A percentile compares a stretch with the other conserved stretches of the same genome.
phyloP scores from a whole-genome alignment of 2,113 vertebrate species.

The Thymallus thymallus region DNA sequence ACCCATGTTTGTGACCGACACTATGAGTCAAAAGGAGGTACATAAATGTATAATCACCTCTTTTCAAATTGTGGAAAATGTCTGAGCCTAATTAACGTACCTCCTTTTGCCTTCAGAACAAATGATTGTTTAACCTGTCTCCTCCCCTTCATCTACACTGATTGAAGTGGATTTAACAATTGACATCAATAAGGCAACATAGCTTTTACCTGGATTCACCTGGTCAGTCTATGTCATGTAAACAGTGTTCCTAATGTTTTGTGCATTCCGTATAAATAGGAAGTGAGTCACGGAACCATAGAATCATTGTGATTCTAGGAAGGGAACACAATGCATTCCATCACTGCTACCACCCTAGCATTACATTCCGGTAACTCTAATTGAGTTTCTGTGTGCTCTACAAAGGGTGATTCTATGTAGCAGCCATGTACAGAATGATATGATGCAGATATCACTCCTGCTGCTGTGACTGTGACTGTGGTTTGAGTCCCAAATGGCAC shows the following conservation, averaged over 20 bases:
- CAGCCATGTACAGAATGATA: not conserved
- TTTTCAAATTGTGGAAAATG: no score
- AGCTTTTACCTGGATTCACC: no score
- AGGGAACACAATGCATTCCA: not conserved
- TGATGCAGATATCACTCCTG: no score
- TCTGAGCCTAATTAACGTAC: conserved; percentile 18
- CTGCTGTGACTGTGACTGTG: not conserved
- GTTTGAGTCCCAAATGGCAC: not conserved
- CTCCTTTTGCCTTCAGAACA: not conserved
- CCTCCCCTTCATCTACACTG: no score
- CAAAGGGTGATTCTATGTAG: not conserved
- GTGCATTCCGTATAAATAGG: not conserved
- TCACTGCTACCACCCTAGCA: not conserved
- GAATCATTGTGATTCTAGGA: no score
- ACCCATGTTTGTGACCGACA: no score
- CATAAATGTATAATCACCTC: not conserved
- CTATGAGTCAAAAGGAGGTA: conserved; percentile 10
- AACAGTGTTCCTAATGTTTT: not conserved
- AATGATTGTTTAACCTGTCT: no score
- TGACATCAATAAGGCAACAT: no score
- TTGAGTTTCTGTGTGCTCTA: conserved; percentile 17
- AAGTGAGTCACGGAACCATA: not conserved
- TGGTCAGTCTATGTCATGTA: no score
- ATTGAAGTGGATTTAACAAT: no score
- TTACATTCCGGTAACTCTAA: conserved; percentile 19